Percentiles rank a stretch among this genome's conserved stretches.
These are phyloP conservation scores for Eclectus roratus DNA, from an alignment of 2,113 vertebrate genomes.

Conservation along the genomic window DNA sequence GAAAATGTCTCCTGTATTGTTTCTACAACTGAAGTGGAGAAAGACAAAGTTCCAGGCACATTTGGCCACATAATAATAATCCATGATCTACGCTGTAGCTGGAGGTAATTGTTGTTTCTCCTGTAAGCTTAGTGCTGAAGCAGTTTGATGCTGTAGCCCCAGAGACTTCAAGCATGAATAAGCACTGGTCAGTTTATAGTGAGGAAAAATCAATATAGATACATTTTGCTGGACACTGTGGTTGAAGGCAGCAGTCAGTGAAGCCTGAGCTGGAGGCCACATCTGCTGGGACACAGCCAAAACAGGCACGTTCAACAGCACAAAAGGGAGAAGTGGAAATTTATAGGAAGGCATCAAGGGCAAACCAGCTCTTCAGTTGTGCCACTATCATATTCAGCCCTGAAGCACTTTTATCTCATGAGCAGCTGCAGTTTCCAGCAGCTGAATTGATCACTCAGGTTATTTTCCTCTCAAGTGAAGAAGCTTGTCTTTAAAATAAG, in stretches of 20 bases:
- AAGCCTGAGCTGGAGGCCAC: not conserved
- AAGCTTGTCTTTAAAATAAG: not conserved
- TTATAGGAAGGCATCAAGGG: not conserved
- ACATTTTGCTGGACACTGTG: not conserved
- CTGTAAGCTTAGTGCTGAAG: not conserved
- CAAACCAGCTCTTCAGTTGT: not conserved
- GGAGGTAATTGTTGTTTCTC: not conserved
- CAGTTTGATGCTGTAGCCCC: not conserved
- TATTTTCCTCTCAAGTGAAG: not conserved
- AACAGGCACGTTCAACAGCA: not conserved
- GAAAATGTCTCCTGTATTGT: not conserved
- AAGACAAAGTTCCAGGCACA: not conserved
- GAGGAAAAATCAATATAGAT: not conserved
- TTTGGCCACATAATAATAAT: not conserved
- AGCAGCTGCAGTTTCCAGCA: not conserved
- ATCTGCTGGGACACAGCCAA: not conserved
- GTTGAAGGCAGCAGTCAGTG: not conserved
- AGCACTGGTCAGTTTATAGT: not conserved
- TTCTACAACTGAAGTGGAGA: not conserved
- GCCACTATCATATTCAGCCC: not conserved
- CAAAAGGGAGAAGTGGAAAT: not conserved
- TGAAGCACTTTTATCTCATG: not conserved
- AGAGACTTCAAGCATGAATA: not conserved
- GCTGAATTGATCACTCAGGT: not conserved
- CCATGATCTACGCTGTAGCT: not conserved